Evolutionary conservation across 2,888 invertebrate species (phyloP), one percentile per base, ranked within the genome.

Genomic region (Melanotus villosus): DNA sequence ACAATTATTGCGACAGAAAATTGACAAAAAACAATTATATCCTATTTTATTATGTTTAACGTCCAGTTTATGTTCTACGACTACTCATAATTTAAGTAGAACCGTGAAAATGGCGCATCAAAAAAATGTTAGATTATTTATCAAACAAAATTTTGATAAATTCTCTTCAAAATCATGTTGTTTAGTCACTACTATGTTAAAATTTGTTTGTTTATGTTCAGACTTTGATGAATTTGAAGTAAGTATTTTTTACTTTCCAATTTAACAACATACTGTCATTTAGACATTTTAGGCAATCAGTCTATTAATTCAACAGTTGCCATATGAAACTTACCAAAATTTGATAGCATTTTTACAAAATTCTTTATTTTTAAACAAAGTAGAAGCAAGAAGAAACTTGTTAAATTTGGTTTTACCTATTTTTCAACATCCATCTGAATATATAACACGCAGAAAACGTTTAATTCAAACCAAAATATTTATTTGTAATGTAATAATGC

Each of bases 141-240:
- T 68, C 18, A 62, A 47, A 16, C 18, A 30, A 9, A 68, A 62
- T 57, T 68, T 36, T 16, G 14, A 47, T 36, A 26, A 32, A 18
- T 68, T 67, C 14, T 23, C 3, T 14, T 36, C 38, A 10, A 26
- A 26, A 38, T 36, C 12, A 2, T 63, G 26, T 56, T 63, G 62
- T 63, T 5, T 68, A 1, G 62, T 68, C 10, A 68, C 38, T 1
- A 47, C 62, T 38, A 23, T 56, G 14, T 38, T 68, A 10, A 68
- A 68, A 32, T 62, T 47, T 30, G 45, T 68, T 23, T 68, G 32
- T 38, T 47, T 63, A 19, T 32, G 23, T 21, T 41, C 57, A 5
- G 56, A 63, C 9, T 68, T 57, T 57, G 68, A 68, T 34, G 63
- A 68, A 23, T 47, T 32, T 21, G 57, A 68, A 7, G 68, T 68